Evolutionary conservation across 1,140 invertebrate genomes (phyloP).

Genomic region (Drosophila gunungcola): DNA sequence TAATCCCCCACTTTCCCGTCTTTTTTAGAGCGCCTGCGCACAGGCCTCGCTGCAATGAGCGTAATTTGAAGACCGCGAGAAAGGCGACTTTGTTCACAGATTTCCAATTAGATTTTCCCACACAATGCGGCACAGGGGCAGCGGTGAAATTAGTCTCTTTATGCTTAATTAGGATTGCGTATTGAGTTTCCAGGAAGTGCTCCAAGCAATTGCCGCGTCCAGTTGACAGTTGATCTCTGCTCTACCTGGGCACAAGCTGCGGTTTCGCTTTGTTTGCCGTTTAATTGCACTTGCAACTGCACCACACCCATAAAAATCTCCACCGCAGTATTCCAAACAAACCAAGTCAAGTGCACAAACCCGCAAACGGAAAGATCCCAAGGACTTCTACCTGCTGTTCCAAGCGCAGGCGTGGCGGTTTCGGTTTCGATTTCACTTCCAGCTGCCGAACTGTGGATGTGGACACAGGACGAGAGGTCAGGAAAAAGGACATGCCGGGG

Average conservation of each 20-base stretch:
- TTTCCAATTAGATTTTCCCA: conserved; percentile 79
- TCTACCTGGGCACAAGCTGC: conserved; percentile 71
- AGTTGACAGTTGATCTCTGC: conserved; percentile 49
- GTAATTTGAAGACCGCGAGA: conserved; percentile 81
- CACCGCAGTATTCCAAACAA: conserved; percentile 27
- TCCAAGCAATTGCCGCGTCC: conserved; percentile 39
- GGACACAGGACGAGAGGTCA: conserved; percentile 32
- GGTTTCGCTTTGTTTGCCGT: conserved; percentile 54
- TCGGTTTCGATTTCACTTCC: conserved; percentile 49
- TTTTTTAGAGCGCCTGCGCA: conserved; percentile 43
- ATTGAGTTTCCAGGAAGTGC: conserved; percentile 61
- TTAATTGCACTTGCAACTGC: conserved; percentile 68
- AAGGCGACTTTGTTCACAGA: conserved; percentile 27
- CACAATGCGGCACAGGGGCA: conserved; percentile 23
- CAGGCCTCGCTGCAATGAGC: conserved; percentile 55
- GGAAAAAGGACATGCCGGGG: conserved; percentile 2
- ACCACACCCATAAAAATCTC: conserved; percentile 63
- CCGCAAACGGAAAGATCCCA: conserved; percentile 23
- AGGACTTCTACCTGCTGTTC: conserved; percentile 42
- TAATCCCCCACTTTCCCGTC: conserved; percentile 11
- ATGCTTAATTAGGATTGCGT: conserved; percentile 71
- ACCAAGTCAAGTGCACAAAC: conserved; percentile 62
- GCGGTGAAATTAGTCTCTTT: conserved; percentile 68
- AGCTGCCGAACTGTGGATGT: conserved; percentile 33
- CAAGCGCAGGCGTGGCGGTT: conserved; percentile 23